A percentile compares a stretch with the other conserved stretches of the same genome.
These are phyloP conservation scores for Nycticebus coucang DNA, from an alignment of 2,113 vertebrate species.

Conservation along the genomic window DNA sequence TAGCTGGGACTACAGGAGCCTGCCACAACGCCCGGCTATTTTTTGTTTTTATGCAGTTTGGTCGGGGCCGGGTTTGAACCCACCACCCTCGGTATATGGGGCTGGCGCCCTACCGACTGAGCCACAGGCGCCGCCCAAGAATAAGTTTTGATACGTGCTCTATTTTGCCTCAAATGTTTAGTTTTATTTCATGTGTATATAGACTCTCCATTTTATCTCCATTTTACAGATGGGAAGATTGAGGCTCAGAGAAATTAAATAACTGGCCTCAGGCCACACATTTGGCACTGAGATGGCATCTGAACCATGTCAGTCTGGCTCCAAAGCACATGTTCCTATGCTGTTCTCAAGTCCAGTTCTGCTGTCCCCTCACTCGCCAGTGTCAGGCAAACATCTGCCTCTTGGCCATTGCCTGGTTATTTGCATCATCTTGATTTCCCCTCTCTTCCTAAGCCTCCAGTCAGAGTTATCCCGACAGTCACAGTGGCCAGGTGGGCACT, in stretches of 20 bases:
- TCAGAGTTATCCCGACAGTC: background rate
- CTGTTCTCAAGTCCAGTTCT: background rate
- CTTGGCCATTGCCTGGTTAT: background rate
- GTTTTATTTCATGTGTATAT: background rate
- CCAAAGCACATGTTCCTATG: background rate
- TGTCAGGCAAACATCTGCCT: background rate
- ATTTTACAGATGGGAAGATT: background rate
- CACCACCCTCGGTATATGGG: no score
- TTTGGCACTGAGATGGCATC: background rate
- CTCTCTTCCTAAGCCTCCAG: background rate
- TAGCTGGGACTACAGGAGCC: no score
- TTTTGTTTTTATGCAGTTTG: no score
- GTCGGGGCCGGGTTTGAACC: no score
- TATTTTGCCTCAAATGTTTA: background rate
- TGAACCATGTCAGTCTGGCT: background rate
- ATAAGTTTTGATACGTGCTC: background rate
- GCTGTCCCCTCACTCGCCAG: background rate
- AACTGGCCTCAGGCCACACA: background rate
- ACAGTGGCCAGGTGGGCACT: background rate
- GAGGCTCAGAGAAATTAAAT: background rate
- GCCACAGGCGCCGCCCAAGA: no score
- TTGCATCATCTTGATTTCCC: no score
- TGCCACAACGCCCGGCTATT: no score
- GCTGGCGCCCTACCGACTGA: no score
- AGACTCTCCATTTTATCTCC: background rate